Evolutionary conservation across 2,797 vertebrate species (phyloP), one percentile per base, ranked within the genome.

Genomic region (Apodemus agrarius): DNA sequence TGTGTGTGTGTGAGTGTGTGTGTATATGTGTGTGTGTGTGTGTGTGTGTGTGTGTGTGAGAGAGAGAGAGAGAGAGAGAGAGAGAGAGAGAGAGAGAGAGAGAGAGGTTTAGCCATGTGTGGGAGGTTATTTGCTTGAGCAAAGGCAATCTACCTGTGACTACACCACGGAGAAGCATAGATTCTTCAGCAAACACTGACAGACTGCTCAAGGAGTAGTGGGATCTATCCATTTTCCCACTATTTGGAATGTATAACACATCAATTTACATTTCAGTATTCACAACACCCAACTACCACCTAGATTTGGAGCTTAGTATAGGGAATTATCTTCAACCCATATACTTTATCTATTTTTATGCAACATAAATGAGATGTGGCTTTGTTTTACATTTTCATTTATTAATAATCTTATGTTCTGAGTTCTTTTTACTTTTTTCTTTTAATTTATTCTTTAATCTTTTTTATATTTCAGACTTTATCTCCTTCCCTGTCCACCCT

Each of bases 191-290:
- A 16, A 59, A 14, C 22, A 14, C 59, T 22, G n/a, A 54, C 22
- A 59, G 54, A 16, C n/a, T 37, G 6, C n/a, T 40, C 3, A 61
- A 4, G 6, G 22, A 61, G 13, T 37, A 14, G 13, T 61, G 1
- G n/a, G 26, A 40, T 40, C 13, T 61, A 82, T 40, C 0, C 9
- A 12, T 8, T 29, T 22, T 40, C 29, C 24, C 12, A 37, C 22
- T 29, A 43, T 43, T 1, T 63, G 4, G 40, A 9, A 19, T 7
- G 10, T 4, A 6, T 13, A 40, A 9, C 13, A 83, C 16, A 29
- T 63, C 26, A 63, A 16, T 17, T 72, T 54, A 21, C 21, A 86
- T 92, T 95, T 93, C 34, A 63, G 34, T 74, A 69, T 94, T 94
- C 5, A 43, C 21, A 90, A 75, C 61, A 37, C 19, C 2, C 34